Evolutionary conservation across 1,140 invertebrate species (phyloP).

Genomic region (Vanessa atalanta): DNA sequence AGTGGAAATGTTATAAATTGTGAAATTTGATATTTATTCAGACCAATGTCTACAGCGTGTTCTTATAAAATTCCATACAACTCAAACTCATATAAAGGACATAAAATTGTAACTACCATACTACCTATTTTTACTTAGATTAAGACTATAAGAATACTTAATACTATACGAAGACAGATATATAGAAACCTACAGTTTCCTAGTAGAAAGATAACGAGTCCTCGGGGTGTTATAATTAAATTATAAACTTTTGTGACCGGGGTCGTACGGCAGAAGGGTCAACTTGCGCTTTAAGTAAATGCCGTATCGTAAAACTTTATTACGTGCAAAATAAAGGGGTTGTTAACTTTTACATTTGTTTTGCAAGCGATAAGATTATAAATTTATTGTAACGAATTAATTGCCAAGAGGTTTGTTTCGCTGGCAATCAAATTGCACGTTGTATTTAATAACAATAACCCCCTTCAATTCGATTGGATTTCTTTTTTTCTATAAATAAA

Average conservation of each 20-base stretch:
- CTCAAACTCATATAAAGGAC: too few species aligned
- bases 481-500: too few species aligned
- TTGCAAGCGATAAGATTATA: slow-evolving; percentile 54
- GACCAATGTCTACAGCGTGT: too few species aligned
- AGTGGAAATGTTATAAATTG: too few species aligned
- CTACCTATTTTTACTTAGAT: too few species aligned
- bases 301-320: slow-evolving; percentile 76
- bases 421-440: slow-evolving; percentile 6
- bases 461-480: neutral
- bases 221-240: slow-evolving; percentile 77
- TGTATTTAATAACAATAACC: neutral
- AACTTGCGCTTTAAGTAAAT: slow-evolving; percentile 74
- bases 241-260: slow-evolving; percentile 73
- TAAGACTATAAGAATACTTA: neutral
- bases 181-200: slow-evolving; percentile 6
- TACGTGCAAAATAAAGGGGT: slow-evolving; percentile 77
- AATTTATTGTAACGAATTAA: slow-evolving; percentile 49
- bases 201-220: slow-evolving; percentile 55
- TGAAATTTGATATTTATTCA: too few species aligned
- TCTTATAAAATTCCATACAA: too few species aligned
- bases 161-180: neutral
- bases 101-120: too few species aligned
- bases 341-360: slow-evolving; percentile 66
- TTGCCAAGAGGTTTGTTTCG: slow-evolving; percentile 12
- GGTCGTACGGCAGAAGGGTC: slow-evolving; percentile 56